Percentiles rank a stretch among this genome's conserved stretches.
Conservation (phyloP, 2,113 vertebrate genomes). For the Siphamia tubifer region DNA sequence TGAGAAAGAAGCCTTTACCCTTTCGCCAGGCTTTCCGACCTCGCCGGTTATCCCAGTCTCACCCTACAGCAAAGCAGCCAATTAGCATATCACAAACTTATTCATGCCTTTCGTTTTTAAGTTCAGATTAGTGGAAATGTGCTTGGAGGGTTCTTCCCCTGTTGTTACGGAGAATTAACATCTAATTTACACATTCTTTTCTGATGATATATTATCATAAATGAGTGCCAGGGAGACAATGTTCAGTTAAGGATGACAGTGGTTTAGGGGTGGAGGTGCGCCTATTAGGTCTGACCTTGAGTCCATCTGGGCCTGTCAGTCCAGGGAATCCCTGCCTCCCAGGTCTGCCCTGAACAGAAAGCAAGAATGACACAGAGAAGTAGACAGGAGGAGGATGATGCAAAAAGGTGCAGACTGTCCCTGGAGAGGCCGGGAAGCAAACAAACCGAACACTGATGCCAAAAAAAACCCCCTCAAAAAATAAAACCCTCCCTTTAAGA, state of each 20-base stretch:
- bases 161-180: conserved; percentile 53
- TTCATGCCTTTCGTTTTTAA: conserved; percentile 43
- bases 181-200: conserved; percentile 61
- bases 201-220: conserved; percentile 42
- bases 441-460: conserved; percentile 10
- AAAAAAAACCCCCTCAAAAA: too few species aligned
- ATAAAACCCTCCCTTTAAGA: conserved; percentile 19
- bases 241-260: conserved; percentile 44
- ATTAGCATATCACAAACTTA: conserved; percentile 65
- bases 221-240: conserved; percentile 15
- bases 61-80: conserved; percentile 81
- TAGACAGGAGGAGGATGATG: conserved; percentile 18
- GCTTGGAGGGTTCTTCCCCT: conserved; percentile 31
- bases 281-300: conserved; percentile 83
- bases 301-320: conserved; percentile 86
- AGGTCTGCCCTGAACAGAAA: conserved; percentile 88
- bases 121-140: conserved; percentile 31
- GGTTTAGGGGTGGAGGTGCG: neutral
- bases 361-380: conserved; percentile 64
- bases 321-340: conserved; percentile 92
- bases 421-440: conserved; percentile 5
- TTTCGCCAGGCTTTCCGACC: conserved; percentile 90
- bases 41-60: conserved; percentile 88
- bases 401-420: conserved; percentile 5
- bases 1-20: conserved; percentile 81